phyloP scores from a whole-genome alignment of 2,888 invertebrate species.

The Acanthosoma haemorrhoidale region DNA sequence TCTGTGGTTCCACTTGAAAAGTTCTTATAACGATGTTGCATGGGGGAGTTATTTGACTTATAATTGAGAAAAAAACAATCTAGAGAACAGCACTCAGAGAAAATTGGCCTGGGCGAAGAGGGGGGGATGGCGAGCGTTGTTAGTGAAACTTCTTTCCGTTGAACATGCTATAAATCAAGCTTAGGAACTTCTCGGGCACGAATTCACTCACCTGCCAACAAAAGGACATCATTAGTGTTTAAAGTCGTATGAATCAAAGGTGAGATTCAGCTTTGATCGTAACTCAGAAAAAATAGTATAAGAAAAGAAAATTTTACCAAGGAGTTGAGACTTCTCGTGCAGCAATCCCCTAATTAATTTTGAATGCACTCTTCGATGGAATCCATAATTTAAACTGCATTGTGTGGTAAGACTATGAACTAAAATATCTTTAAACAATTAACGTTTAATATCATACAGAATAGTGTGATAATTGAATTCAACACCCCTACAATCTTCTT shows the following conservation, averaged over 20 bases:
- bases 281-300: background rate
- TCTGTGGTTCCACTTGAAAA: constrained; percentile 10
- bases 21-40: constrained; percentile 1
- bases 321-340: too few species aligned
- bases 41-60: constrained; percentile 10
- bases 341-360: too few species aligned
- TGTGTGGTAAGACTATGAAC: too few species aligned
- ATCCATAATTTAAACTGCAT: too few species aligned
- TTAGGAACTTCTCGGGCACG: background rate
- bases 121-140: background rate
- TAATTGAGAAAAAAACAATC: constrained; percentile 14
- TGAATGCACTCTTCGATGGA: too few species aligned
- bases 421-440: too few species aligned
- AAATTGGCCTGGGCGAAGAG: background rate
- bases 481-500: too few species aligned
- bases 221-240: constrained; percentile 9
- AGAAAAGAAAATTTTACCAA: too few species aligned
- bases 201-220: constrained; percentile 9
- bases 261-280: background rate
- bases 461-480: too few species aligned
- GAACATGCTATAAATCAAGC: constrained; percentile 7
- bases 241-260: constrained; percentile 4
- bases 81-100: constrained; percentile 1
- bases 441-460: too few species aligned
- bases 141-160: constrained; percentile 10